phyloP scores from a whole-genome alignment of 1,140 invertebrate species.

The Oryctes rhinoceros region DNA sequence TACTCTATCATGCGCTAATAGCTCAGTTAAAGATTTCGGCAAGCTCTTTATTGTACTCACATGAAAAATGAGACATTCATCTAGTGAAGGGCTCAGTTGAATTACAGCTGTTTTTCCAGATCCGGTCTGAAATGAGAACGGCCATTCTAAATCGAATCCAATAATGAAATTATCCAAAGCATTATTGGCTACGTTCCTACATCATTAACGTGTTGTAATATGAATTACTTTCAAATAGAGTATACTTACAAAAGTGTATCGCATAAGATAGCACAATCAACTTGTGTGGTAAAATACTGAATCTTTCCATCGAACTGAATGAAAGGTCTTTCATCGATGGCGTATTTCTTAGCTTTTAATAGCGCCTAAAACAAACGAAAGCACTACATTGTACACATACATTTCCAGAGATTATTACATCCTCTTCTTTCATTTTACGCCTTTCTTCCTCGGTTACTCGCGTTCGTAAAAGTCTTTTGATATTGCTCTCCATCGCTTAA shows the following conservation, averaged over 20 bases:
- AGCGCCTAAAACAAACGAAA: not conserved
- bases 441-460: not conserved
- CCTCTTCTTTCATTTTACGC: not conserved
- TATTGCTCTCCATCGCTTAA: not conserved
- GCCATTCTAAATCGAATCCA: constrained; percentile 74
- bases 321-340: constrained; percentile 44
- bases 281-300: constrained; percentile 64
- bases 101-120: constrained; percentile 69
- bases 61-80: constrained; percentile 68
- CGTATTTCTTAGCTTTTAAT: constrained; percentile 1
- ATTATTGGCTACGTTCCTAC: constrained; percentile 63
- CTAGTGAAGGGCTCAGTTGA: constrained; percentile 64
- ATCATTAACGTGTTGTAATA: constrained; percentile 9
- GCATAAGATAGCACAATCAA: constrained; percentile 64
- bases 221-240: not conserved
- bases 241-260: constrained; percentile 65
- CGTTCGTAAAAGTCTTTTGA: not conserved
- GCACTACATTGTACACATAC: not conserved
- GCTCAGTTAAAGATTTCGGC: constrained; percentile 64
- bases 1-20: constrained; percentile 68
- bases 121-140: constrained; percentile 69
- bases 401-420: not conserved
- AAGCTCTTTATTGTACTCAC: constrained; percentile 65
- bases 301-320: constrained; percentile 64
- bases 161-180: constrained; percentile 61